phyloP scores from a whole-genome alignment of 2,888 invertebrate species.

The Limulus polyphemus region DNA sequence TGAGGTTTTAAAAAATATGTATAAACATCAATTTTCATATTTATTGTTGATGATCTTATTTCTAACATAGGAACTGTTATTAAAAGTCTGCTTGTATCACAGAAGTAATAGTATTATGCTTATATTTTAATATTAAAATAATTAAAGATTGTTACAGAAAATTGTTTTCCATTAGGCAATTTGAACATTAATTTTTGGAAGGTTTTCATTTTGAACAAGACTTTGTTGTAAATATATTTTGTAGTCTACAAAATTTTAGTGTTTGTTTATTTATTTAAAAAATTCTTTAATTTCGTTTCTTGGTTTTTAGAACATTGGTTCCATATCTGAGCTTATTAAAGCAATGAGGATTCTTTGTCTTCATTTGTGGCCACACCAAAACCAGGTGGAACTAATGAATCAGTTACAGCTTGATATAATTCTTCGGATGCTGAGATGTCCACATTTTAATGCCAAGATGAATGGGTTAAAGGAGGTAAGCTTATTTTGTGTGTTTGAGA shows the following conservation, averaged over 20 bases:
- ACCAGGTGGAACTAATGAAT: constrained; percentile 33
- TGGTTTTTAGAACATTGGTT: constrained; percentile 35
- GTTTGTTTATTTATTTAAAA: not conserved
- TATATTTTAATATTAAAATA: no score
- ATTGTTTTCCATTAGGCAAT: no score
- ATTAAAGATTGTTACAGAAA: no score
- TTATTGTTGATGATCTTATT: no score
- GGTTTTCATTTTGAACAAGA: no score
- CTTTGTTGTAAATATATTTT: no score
- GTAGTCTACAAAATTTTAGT: not conserved
- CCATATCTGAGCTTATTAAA: constrained; percentile 37
- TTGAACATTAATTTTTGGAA: no score
- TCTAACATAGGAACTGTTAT: no score
- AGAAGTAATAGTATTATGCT: no score
- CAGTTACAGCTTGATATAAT: constrained; percentile 36
- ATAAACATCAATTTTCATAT: no score
- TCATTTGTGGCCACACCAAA: constrained; percentile 37
- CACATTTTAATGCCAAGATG: constrained; percentile 42
- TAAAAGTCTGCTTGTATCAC: no score
- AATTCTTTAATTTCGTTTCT: not conserved
- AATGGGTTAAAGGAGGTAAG: constrained; percentile 41
- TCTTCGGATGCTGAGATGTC: constrained; percentile 40
- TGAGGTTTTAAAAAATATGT: no score
- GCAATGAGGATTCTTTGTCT: constrained; percentile 38
- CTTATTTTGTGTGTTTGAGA: not conserved